phyloP scores from a whole-genome alignment of 2,113 vertebrate genomes.

The Empidonax alnorum region DNA sequence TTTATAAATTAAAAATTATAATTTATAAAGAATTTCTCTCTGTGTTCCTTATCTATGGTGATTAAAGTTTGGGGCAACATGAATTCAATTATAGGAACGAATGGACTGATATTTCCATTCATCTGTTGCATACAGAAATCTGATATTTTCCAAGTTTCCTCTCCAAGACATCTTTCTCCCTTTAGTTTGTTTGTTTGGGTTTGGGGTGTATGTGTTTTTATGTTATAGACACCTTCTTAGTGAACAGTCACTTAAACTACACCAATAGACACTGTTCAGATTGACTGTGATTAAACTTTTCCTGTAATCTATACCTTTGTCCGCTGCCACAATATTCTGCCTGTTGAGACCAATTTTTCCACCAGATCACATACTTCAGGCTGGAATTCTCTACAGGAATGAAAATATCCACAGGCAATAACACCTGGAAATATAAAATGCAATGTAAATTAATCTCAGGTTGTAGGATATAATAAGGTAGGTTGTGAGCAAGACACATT shows the following conservation, averaged over 20 bases:
- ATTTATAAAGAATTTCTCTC: neutral
- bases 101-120: neutral
- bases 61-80: neutral
- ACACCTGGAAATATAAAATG: slow-evolving; percentile 65
- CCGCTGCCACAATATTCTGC: slow-evolving; percentile 86
- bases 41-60: neutral
- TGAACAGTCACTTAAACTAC: neutral
- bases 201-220: neutral
- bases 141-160: neutral
- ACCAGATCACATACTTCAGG: slow-evolving; percentile 76
- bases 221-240: neutral
- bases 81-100: neutral
- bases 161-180: neutral
- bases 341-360: slow-evolving; percentile 74
- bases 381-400: slow-evolving; percentile 79
- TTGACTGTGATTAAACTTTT: neutral
- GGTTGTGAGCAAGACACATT: neutral
- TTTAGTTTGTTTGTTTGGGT: neutral
- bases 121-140: neutral
- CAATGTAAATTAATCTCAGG: neutral
- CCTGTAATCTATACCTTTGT: slow-evolving; percentile 79
- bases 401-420: slow-evolving; percentile 84
- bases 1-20: neutral
- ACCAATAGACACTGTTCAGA: neutral
- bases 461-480: neutral